These are phyloP conservation scores for Macrophya alboannulata DNA, from an alignment of 2,888 invertebrate genomes.

Conservation along the genomic window DNA sequence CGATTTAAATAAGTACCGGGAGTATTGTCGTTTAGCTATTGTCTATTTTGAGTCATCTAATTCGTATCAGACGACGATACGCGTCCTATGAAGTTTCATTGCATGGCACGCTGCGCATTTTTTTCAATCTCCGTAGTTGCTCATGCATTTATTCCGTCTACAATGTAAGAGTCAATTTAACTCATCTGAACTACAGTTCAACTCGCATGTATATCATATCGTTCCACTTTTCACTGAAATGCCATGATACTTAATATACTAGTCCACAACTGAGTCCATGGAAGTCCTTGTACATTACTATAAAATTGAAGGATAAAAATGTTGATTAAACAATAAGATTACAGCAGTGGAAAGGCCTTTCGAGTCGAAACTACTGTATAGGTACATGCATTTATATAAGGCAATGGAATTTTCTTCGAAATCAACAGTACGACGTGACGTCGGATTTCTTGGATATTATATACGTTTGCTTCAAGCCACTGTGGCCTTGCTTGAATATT, in stretches of 20 bases:
- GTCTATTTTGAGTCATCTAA: neutral
- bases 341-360: neutral
- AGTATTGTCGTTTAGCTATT: neutral
- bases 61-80: neutral
- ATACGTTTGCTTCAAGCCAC: neutral
- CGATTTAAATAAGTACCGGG: neutral
- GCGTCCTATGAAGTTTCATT: slow-evolving; percentile 21
- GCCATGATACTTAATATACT: neutral
- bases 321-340: neutral
- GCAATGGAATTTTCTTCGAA: neutral
- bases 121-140: neutral
- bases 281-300: neutral
- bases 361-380: neutral
- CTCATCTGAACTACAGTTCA: neutral
- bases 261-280: neutral
- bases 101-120: neutral
- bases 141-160: neutral
- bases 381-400: too few relatives aligned
- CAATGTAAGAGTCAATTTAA: neutral
- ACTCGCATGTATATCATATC: neutral
- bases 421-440: neutral
- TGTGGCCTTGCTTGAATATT: slow-evolving; percentile 10
- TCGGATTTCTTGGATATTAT: slow-evolving; percentile 12
- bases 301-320: neutral
- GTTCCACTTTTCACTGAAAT: neutral